These are phyloP conservation scores for Drosophila arizonae DNA, from an alignment of 1,140 invertebrate genomes.

Conservation along the genomic window DNA sequence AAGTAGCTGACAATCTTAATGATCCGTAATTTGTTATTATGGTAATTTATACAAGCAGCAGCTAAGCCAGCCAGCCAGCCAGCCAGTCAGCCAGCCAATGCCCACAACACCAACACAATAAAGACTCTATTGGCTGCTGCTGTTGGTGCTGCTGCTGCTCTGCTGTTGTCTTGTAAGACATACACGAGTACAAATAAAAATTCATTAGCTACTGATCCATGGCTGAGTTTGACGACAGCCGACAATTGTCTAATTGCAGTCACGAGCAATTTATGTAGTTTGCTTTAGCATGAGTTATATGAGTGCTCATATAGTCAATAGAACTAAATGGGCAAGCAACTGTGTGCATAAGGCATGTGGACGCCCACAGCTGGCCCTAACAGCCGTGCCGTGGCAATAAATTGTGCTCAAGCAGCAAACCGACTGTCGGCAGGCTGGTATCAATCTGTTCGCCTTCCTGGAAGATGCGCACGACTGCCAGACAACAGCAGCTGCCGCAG, in stretches of 20 bases:
- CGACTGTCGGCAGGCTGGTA: constrained; percentile 34
- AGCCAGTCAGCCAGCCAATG: constrained; percentile 30
- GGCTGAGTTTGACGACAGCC: constrained; percentile 69
- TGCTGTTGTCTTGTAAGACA: constrained; percentile 71
- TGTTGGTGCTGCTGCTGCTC: constrained; percentile 35
- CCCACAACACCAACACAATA: constrained; percentile 62
- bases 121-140: constrained; percentile 39
- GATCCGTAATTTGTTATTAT: constrained; percentile 82
- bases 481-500: constrained; percentile 35
- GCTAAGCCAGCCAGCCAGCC: constrained; percentile 31
- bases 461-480: constrained; percentile 74
- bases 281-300: constrained; percentile 70
- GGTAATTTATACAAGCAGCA: constrained; percentile 77
- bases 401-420: constrained; percentile 48
- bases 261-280: constrained; percentile 80
- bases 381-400: constrained; percentile 50
- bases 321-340: constrained; percentile 35
- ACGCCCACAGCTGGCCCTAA: constrained; percentile 65
- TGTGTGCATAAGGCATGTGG: constrained; percentile 28
- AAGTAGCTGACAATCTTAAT: constrained; percentile 82
- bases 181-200: constrained; percentile 71
- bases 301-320: constrained; percentile 21
- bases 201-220: constrained; percentile 69
- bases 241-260: constrained; percentile 79
- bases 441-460: constrained; percentile 47